Evolutionary conservation across 2,113 vertebrate genomes (phyloP), one percentile per base, ranked within the genome.

Genomic region (Seriola quinqueradiata): DNA sequence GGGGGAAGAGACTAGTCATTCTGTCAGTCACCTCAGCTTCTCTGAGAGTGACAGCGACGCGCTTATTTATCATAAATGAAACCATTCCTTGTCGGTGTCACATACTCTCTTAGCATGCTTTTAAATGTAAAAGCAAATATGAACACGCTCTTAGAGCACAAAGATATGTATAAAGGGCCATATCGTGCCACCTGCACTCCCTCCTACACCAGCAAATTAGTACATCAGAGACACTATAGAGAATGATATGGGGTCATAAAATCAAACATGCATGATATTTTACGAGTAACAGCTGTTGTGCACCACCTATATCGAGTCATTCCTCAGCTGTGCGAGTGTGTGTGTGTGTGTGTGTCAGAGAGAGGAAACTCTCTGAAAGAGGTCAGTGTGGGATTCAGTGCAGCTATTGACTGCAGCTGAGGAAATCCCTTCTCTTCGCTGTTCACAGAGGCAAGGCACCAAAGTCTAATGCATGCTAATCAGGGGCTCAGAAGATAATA

Each of bases 351-450:
- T 74, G 36, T 74, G 64, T 63, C 12, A 28, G 64, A 25, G 72
- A 54, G 85, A 58, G 81, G 85, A 78, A 69, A 73, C 65, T 84
- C 70, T 86, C 46, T 36, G 3, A 77, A 82, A 86, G 77, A 89
- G 84, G 84, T 85, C 90, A 91, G 48, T 77, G 76, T 79, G 67
- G 70, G 83, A 82, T 74, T 69, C 76, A 73, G 60, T 69, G 8
- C 72, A 85, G 79, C 84, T 90, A 84, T 86, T 77, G 84, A 88
- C 87, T 92, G 75, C 59, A 81, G 75, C 70, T 55, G 87, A 93
- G 89, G 90, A 91, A 92, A 91, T 90, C 90, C 92, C 91, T 75
- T 87, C 82, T 89, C 48, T 66, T 79, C 55, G 73, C 60, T 69
- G 70, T 65, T 85, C 89, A 88, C 78, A 79, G 63, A 61, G 60